Evolutionary conservation across 92 coral and sea anemone species (phyloP), one percentile per base, ranked within the genome.

Genomic region (Plumapathes pennacea): DNA sequence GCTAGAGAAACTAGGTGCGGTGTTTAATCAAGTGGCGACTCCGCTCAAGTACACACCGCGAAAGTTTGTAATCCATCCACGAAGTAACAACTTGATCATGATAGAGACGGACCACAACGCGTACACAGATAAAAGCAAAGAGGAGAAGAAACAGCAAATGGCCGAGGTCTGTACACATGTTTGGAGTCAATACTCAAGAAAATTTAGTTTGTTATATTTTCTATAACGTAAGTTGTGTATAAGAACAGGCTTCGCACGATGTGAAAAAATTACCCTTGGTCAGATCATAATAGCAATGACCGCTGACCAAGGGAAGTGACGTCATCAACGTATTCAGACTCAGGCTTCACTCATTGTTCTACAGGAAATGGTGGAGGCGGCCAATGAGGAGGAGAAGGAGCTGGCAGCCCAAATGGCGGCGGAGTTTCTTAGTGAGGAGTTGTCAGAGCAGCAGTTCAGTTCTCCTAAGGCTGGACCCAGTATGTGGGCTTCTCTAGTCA

Each of bases 331-430:
- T n/a, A n/a, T n/a, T n/a, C n/a, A n/a, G n/a, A n/a, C n/a, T n/a
- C n/a, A n/a, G n/a, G n/a, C n/a, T n/a, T n/a, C n/a, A n/a, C n/a
- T n/a, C n/a, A n/a, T n/a, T n/a, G n/a, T n/a, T n/a, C n/a, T n/a
- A 32, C 74, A 91, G 97, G 96, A 88, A 88, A 92, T 92, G 92
- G 97, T 88, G 11, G 97, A 92, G 39, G 85, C 84, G 26, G 98
- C 90, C 3, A 89, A 82, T 0, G 96, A 92, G 15, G 94, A 92
- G 38, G 96, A 84, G 39, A 92, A 92, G 62, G 98, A 89, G 32
- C 85, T 89, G 25, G 96, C 89, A 0, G 98, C 98, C 0, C 98
- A 92, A 56, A 83, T 80, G 63, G 98, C 98, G 9, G 98, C 96
- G 0, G 96, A 92, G 57, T 92, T 89, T 46, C 78, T 92, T 24